Evolutionary conservation across 1,140 invertebrate species (phyloP).

Genomic region (Dinoponera quadriceps): DNA sequence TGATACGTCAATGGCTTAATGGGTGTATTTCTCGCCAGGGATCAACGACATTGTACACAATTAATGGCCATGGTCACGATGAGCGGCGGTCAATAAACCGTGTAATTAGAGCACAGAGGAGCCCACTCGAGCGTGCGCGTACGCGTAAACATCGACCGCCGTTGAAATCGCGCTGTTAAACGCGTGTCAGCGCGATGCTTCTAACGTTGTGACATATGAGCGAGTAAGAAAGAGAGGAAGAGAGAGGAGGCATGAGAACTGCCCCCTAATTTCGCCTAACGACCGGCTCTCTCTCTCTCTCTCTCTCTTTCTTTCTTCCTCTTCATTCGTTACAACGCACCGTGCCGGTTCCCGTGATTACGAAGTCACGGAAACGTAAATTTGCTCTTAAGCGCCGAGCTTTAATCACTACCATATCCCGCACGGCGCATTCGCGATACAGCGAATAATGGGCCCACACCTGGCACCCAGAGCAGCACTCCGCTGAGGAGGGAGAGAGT

Average conservation of each 20-base stretch:
- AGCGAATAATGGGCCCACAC: neutral
- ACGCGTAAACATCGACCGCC: conserved; percentile 1
- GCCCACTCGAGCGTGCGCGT: neutral
- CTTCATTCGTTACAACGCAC: conserved; percentile 51
- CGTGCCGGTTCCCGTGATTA: conserved; percentile 54
- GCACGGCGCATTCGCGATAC: neutral
- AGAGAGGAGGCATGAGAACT: neutral
- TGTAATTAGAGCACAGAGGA: conserved; percentile 22
- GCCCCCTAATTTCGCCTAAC: conserved; percentile 64
- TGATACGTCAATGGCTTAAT: conserved; percentile 41
- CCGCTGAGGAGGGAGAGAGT: too few species aligned
- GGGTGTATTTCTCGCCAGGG: conserved; percentile 21
- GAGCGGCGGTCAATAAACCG: conserved; percentile 29
- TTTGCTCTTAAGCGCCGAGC: conserved; percentile 37
- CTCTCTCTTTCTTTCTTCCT: too few species aligned
- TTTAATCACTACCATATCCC: conserved; percentile 67
- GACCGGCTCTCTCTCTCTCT: conserved; percentile 11
- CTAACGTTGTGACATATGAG: conserved; percentile 1
- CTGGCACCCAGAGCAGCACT: neutral
- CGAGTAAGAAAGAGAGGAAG: neutral
- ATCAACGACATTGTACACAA: conserved; percentile 30
- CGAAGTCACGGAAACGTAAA: conserved; percentile 69
- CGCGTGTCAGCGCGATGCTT: conserved; percentile 9
- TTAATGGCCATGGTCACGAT: conserved; percentile 24
- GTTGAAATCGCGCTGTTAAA: conserved; percentile 22